These are phyloP conservation scores for Acanthurus leucopareius DNA, from an alignment of 2,797 vertebrate genomes.

Conservation along the genomic window DNA sequence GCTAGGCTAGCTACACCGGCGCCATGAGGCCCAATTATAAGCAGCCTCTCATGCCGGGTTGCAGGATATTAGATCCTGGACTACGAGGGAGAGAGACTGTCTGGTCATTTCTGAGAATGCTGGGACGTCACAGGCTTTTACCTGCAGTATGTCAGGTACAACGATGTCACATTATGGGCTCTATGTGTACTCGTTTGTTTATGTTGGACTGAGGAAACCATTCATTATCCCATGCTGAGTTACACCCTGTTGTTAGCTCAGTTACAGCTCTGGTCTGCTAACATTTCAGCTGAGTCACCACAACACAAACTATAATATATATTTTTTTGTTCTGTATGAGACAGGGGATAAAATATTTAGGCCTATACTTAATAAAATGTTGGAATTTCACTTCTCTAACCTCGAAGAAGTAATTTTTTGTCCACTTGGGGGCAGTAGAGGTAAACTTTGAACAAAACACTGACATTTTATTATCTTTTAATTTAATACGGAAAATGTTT, in stretches of 20 bases:
- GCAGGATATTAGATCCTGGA: conserved; percentile 25
- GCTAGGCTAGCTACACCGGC: conserved; percentile 43
- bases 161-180: background rate
- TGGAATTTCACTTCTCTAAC: background rate
- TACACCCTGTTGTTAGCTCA: conserved; percentile 14
- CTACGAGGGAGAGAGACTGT: background rate
- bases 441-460: background rate
- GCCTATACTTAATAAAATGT: background rate
- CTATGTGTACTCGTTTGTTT: background rate
- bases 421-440: background rate
- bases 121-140: conserved; percentile 24
- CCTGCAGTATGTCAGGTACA: background rate
- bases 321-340: background rate
- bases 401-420: background rate
- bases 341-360: background rate
- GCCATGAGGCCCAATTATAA: conserved; percentile 71
- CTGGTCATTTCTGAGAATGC: conserved; percentile 15
- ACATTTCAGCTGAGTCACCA: conserved; percentile 20
- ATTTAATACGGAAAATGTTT: background rate
- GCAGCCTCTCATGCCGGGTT: conserved; percentile 13
- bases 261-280: background rate
- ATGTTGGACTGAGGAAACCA: background rate
- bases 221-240: conserved; percentile 18
- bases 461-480: background rate
- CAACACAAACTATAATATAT: background rate